Evolutionary conservation across 2,888 invertebrate genomes (phyloP), one percentile per base, ranked within the genome.

Genomic region (Drosophila ezoana): DNA sequence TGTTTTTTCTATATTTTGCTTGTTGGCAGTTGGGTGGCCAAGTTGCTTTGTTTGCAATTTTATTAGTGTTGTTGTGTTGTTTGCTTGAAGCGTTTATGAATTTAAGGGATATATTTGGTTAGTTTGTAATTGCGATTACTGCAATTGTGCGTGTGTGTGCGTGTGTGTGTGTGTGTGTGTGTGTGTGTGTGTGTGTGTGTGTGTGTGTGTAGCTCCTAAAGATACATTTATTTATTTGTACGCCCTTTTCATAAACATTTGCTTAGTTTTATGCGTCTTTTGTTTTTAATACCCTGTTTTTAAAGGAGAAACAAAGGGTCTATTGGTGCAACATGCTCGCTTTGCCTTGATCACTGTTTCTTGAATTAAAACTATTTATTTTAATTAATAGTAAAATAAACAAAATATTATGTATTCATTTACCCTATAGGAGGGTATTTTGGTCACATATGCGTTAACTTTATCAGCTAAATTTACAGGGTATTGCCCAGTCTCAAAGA

Each of bases 21-120:
- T 40, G 38, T 52, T 51, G 54, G 18, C 43, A 40, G 18, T 58
- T 35, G 45, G 74, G 37, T 76, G 76, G 51, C 52, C 23, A 53
- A 67, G 43, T 38, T 67, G 44, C 67, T 67, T 67, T 60, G 76
- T 28, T 66, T 44, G 74, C 57, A 56, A 62, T 66, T 74, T 61
- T 57, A 62, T 61, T 61, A 37, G 33, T 41, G 16, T 35, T 64
- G 18, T 54, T 69, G 53, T 9, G 18, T 35, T 54, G 38, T 43
- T 56, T 37, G 43, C 52, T 44, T 40, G 28, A 58, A 41, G 37
- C 63, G 40, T 53, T 61, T 47, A 57, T 54, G 57, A 51, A 45
- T 37, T 58, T 67, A 45, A 37, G 53, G 44, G 40, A 35, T 23
- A 20, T 33, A 60, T 62, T 61, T 28, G 18, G 10, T 35, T 14